A percentile compares a stretch with the other conserved stretches of the same genome.
These are phyloP conservation scores for Eupristina koningsbergeri DNA, from an alignment of 1,140 invertebrate species.

Conservation along the genomic window DNA sequence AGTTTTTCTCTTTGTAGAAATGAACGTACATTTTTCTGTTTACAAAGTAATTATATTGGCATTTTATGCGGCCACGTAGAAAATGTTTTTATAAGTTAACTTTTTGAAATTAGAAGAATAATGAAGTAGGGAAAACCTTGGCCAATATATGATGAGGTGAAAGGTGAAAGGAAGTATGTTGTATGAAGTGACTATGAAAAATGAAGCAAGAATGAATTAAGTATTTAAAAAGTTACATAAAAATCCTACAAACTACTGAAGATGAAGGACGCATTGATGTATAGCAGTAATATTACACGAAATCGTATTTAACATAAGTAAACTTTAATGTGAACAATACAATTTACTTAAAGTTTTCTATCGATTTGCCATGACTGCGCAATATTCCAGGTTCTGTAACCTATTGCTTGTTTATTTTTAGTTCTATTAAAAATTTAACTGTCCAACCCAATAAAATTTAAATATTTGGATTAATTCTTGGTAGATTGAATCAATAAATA, in stretches of 20 bases:
- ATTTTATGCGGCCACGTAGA: neutral
- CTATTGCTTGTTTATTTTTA: conserved; percentile 5
- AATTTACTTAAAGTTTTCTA: conserved; percentile 18
- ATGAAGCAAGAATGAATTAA: neutral
- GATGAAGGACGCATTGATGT: neutral
- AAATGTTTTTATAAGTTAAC: neutral
- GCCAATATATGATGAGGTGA: neutral
- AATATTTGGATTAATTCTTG: neutral
- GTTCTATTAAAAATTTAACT: conserved; percentile 3
- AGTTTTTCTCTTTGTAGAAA: too few relatives aligned
- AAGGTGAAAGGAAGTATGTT: neutral
- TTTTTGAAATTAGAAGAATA: neutral
- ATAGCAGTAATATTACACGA: neutral
- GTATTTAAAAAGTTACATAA: neutral
- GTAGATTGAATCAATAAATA: conserved; percentile 22
- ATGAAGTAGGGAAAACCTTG: neutral
- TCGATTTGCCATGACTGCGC: neutral
- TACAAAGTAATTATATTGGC: too few relatives aligned
- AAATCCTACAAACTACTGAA: neutral
- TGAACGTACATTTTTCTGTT: too few relatives aligned
- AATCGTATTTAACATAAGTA: neutral
- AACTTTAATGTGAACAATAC: neutral
- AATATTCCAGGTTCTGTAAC: neutral
- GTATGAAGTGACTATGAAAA: neutral
- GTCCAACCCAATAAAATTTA: too few relatives aligned